These are phyloP conservation scores for Trichogramma evanescens DNA, from an alignment of 2,888 invertebrate genomes.

Conservation along the genomic window DNA sequence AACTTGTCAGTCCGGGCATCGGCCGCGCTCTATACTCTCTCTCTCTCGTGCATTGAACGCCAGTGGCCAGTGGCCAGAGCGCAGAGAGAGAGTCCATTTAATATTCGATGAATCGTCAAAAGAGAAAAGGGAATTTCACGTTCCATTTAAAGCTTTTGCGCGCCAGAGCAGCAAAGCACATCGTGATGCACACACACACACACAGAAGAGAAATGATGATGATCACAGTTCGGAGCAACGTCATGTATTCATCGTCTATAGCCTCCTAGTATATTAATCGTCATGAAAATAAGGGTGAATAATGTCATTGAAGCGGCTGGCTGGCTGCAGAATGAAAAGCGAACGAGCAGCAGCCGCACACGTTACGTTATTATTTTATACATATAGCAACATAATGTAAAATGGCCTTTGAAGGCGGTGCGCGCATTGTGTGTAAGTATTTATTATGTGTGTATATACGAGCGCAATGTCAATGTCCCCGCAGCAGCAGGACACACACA, in stretches of 20 bases:
- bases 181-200: not conserved
- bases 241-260: not conserved
- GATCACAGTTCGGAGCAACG: no score
- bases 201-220: no score
- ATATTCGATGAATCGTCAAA: slow-evolving; percentile 1
- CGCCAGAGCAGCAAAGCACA: not conserved
- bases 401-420: not conserved
- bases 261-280: slow-evolving; percentile 4
- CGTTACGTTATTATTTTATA: no score
- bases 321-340: slow-evolving; percentile 8
- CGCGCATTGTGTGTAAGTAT: not conserved
- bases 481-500: no score
- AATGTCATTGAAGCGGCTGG: slow-evolving; percentile 20
- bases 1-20: no score
- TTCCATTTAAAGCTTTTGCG: not conserved
- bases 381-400: no score
- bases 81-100: slow-evolving; percentile 3
- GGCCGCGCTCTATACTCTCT: no score
- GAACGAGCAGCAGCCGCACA: not conserved
- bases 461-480: no score
- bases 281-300: slow-evolving; percentile 14
- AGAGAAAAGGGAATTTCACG: not conserved
- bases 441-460: no score
- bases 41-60: no score
- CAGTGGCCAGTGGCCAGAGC: not conserved